Evolutionary conservation across 2,113 vertebrate genomes (phyloP).

Genomic region (Heterotilapia buettikoferi): DNA sequence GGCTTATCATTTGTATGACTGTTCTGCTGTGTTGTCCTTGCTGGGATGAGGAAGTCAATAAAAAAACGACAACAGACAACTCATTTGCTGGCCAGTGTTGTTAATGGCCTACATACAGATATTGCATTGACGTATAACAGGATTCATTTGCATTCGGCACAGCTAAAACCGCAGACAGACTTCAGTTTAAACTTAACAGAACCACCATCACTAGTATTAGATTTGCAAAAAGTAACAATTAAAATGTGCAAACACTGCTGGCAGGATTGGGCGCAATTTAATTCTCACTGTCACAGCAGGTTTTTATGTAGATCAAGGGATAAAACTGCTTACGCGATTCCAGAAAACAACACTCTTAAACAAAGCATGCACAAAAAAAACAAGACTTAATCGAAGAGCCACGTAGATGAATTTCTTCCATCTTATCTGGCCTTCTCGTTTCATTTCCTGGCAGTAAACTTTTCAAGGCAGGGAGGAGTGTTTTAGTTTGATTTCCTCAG

Average conservation of each 20-base stretch:
- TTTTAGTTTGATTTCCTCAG: neutral
- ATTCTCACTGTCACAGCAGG: neutral
- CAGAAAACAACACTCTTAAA: neutral
- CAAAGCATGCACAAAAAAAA: neutral
- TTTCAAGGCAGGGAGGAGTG: neutral
- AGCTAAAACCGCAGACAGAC: neutral
- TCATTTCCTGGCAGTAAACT: neutral
- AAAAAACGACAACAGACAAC: slow-evolving; percentile 22
- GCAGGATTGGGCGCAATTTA: neutral
- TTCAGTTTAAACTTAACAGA: neutral
- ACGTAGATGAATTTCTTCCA: neutral
- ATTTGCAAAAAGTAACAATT: neutral
- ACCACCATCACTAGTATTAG: neutral
- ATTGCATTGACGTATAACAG: neutral
- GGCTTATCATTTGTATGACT: slow-evolving; percentile 1
- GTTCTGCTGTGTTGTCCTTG: slow-evolving; percentile 8
- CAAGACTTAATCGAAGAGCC: neutral
- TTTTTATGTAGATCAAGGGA: neutral
- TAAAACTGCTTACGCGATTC: neutral
- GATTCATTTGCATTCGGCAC: neutral
- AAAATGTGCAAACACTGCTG: neutral
- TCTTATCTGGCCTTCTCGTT: neutral
- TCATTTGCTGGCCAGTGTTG: neutral
- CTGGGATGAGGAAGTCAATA: slow-evolving; percentile 31
- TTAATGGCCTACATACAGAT: neutral